A percentile compares a stretch with the other conserved stretches of the same genome.
Evolutionary conservation across 2,797 vertebrate species (phyloP).

Genomic region (Orientallactaga sibirica): DNA sequence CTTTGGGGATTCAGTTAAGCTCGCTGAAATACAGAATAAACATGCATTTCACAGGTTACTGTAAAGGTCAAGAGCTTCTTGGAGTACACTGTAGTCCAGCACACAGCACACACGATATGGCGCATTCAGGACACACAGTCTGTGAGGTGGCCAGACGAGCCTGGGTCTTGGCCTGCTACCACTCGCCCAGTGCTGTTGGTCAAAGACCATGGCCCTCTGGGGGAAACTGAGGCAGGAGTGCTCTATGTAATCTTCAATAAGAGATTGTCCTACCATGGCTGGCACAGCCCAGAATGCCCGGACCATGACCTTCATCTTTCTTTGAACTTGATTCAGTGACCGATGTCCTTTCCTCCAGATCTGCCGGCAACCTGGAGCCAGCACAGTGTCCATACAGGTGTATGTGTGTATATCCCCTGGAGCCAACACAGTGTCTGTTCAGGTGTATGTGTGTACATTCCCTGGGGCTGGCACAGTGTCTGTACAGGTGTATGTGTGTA

Average conservation of each 20-base stretch:
- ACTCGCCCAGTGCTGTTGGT: neutral
- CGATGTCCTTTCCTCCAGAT: accelerated
- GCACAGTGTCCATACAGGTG: neutral
- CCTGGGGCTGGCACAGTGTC: no score
- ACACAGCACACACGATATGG: no score
- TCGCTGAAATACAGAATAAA: neutral
- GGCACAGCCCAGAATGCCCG: neutral
- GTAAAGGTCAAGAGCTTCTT: no score
- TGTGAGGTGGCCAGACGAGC: neutral
- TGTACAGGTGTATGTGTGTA: no score
- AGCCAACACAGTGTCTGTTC: no score
- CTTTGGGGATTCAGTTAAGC: no score
- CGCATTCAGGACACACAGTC: no score
- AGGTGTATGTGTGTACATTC: no score
- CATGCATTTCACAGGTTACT: no score
- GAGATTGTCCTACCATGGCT: accelerated
- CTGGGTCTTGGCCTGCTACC: neutral
- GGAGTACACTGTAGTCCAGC: no score
- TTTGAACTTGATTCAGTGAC: neutral
- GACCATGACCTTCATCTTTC: neutral
- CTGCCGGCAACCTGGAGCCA: accelerated
- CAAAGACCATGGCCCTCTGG: neutral
- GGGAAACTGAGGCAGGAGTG: neutral
- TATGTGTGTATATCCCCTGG: no score
- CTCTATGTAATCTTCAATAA: neutral